These are phyloP conservation scores for Drosophila kurseongensis DNA, from an alignment of 1,140 invertebrate genomes.

Conservation along the genomic window DNA sequence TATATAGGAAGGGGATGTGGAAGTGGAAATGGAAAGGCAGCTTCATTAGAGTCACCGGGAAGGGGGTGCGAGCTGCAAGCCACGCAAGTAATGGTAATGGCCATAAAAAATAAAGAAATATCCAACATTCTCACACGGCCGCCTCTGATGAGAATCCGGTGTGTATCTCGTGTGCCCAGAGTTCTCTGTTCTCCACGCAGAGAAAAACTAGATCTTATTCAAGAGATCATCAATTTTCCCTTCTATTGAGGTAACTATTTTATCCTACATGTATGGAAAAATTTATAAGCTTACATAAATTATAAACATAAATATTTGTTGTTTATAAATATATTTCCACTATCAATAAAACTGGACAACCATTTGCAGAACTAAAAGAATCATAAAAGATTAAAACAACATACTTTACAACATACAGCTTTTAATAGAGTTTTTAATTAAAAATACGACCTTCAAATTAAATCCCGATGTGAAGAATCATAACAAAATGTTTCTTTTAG, in stretches of 20 bases:
- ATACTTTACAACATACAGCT: too few species aligned
- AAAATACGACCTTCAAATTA: too few species aligned
- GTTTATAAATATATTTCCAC: too few species aligned
- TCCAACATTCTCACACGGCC: conserved; percentile 56
- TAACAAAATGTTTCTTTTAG: too few species aligned
- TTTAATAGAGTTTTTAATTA: too few species aligned
- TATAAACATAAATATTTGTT: too few species aligned
- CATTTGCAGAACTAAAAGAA: too few species aligned
- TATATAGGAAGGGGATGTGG: conserved; percentile 26
- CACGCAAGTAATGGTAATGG: conserved; percentile 62
- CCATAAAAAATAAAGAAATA: conserved; percentile 64
- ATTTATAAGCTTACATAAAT: too few species aligned
- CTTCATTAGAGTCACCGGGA: conserved; percentile 54
- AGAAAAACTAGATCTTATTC: conserved; percentile 2
- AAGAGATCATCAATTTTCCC: background rate
- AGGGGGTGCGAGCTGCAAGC: conserved; percentile 22
- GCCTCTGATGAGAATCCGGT: conserved; percentile 69
- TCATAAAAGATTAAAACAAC: too few species aligned
- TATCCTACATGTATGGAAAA: too few species aligned
- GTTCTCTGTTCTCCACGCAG: conserved; percentile 24
- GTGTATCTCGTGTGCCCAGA: conserved; percentile 59
- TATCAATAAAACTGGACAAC: too few species aligned
- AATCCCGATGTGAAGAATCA: background rate
- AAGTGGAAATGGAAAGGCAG: conserved; percentile 46
- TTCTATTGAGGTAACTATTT: too few species aligned